Evolutionary conservation across 2,113 vertebrate genomes (phyloP), one percentile per base, ranked within the genome.

Genomic region (Hystrix cristata): DNA sequence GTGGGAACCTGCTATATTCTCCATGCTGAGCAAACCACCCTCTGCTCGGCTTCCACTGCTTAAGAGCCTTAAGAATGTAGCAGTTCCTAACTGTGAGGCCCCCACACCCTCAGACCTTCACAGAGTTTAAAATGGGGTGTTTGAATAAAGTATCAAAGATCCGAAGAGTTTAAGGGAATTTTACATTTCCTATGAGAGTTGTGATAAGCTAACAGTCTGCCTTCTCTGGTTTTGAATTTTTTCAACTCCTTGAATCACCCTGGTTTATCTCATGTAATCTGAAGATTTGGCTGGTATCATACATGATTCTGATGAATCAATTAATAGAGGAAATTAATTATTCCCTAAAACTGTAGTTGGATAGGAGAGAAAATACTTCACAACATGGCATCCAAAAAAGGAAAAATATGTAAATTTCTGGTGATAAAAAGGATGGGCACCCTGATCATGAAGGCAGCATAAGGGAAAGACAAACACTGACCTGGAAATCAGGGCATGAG

Each of bases 291-390:
- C 27, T 74, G 27, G 69, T 5, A 46, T 51, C 31, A 71, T 62
- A 67, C 13, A 7, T 90, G 76, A 81, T 71, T 89, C 85, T 87
- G 71, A 87, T 74, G 16, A 84, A 51, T 96, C 31, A 79, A 19
- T 87, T 94, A 69, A 34, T 83, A 14, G 29, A 1, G 51, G 13
- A 67, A 94, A 90, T 80, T 79, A 94, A 27, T 83, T 94, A 92
- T 85, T 87, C 25, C 21, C 91, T 78, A 93, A 95, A 83, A 65
- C 34, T 74, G 16, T 69, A 88, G 27, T 69, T 53, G 76, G 21
- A 38, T 48, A 76, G 64, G 21, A 80, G 55, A 51, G 93, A 95
- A 85, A 94, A 62, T 80, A 69, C 85, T 96, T 95, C 29, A 94
- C 96, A 96, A 57, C 19, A n/a, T 72, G 29, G 25, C 34, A 55